Evolutionary conservation across 2,113 vertebrate species (phyloP).

Genomic region (Austrofundulus limnaeus): DNA sequence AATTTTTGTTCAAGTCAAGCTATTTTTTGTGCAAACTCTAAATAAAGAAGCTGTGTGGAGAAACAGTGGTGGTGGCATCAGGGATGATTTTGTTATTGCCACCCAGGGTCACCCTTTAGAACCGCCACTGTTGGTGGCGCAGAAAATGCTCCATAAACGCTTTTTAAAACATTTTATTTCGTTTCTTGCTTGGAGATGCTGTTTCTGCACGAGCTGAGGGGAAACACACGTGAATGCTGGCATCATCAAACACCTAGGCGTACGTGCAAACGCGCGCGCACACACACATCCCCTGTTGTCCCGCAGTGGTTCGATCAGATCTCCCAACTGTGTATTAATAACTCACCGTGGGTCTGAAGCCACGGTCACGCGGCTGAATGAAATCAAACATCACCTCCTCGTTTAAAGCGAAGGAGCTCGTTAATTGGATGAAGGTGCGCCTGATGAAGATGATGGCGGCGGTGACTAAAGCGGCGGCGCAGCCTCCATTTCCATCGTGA

Average conservation of each 20-base stretch:
- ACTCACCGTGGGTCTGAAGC: slow-evolving; percentile 45
- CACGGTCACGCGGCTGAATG: slow-evolving; percentile 28
- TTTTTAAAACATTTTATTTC: slow-evolving; percentile 4
- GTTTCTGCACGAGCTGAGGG: slow-evolving; percentile 41
- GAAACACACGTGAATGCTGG: slow-evolving; percentile 36
- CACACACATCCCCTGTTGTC: slow-evolving; percentile 34
- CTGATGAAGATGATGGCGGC: slow-evolving; percentile 64
- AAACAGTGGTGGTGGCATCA: too few species aligned
- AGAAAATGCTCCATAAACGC: neutral
- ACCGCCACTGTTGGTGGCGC: neutral
- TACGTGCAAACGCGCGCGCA: neutral
- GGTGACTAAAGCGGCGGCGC: slow-evolving; percentile 62
- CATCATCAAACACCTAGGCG: slow-evolving; percentile 37
- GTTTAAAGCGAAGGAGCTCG: slow-evolving; percentile 60
- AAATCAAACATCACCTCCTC: slow-evolving; percentile 58
- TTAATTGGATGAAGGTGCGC: slow-evolving; percentile 71
- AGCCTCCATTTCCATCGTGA: slow-evolving; percentile 56
- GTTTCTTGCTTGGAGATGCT: slow-evolving; percentile 29
- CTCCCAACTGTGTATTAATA: slow-evolving; percentile 57
- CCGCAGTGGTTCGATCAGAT: slow-evolving; percentile 58
- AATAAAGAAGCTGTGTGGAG: too few species aligned
- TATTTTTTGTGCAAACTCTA: too few species aligned
- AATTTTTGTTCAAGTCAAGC: too few species aligned
- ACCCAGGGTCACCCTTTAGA: too few species aligned
- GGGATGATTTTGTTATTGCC: too few species aligned